phyloP scores from a whole-genome alignment of 1,140 invertebrate genomes.

The Heliconius nattereri region DNA sequence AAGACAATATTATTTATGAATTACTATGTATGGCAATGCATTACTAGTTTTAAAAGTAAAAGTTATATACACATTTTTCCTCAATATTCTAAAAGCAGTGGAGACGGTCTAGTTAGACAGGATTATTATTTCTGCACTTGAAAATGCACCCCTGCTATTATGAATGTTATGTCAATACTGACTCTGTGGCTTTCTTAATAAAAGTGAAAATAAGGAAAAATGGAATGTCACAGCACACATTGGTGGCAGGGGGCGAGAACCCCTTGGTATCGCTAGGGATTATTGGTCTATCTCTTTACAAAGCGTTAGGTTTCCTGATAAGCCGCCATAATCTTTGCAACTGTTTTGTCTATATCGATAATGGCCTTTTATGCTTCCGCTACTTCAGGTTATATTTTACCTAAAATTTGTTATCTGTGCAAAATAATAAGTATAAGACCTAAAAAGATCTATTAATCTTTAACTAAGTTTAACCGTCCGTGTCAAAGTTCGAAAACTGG shows the following conservation, averaged over 20 bases:
- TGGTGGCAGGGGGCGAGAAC: slow-evolving; percentile 59
- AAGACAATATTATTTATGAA: too few species aligned
- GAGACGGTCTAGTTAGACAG: slow-evolving; percentile 63
- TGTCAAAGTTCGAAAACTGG: slow-evolving; percentile 6
- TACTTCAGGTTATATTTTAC: not conserved
- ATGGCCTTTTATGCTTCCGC: slow-evolving; percentile 23
- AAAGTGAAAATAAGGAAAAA: slow-evolving; percentile 31
- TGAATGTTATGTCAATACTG: slow-evolving; percentile 34
- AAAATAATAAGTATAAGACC: not conserved
- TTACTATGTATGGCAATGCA: too few species aligned
- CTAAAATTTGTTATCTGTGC: not conserved
- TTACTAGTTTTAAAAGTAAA: not conserved
- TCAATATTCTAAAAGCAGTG: slow-evolving; percentile 45
- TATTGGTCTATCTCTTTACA: slow-evolving; percentile 73
- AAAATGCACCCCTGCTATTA: slow-evolving; percentile 65
- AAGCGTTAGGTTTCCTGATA: slow-evolving; percentile 66
- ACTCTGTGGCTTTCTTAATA: slow-evolving; percentile 38
- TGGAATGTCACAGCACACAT: slow-evolving; percentile 49
- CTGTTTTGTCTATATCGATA: slow-evolving; percentile 51
- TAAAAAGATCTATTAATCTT: not conserved
- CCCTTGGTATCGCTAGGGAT: slow-evolving; percentile 63
- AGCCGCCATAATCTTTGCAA: slow-evolving; percentile 66
- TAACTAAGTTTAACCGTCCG: not conserved
- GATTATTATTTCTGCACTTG: slow-evolving; percentile 72
- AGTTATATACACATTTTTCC: not conserved